Conservation (phyloP, 2,113 vertebrate genomes). For the Elaphurus davidianus region DNA sequence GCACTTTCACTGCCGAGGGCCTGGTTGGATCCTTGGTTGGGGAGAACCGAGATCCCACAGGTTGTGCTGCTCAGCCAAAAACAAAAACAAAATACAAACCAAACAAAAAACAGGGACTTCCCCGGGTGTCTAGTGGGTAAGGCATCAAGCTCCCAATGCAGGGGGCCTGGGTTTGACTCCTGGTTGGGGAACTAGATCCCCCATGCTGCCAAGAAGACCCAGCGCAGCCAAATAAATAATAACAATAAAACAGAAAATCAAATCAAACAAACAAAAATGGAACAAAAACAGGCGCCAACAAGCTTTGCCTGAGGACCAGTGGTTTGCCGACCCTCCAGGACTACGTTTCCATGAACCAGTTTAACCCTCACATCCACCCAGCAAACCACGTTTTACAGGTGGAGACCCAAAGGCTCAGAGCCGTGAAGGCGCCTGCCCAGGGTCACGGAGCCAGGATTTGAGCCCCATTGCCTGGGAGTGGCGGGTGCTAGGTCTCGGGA, state of each 20-base stretch:
- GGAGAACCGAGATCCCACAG: not conserved
- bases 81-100: not conserved
- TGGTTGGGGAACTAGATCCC: not conserved
- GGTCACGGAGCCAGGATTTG: rapidly evolving
- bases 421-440: rapidly evolving
- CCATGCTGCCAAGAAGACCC: not conserved
- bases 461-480: rapidly evolving
- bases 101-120: not conserved
- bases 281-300: not conserved
- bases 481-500: rapidly evolving
- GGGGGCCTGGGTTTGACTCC: not conserved
- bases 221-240: not conserved
- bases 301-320: rapidly evolving
- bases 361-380: rapidly evolving
- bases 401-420: not conserved
- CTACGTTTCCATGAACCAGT: rapidly evolving
- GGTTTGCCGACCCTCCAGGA: rapidly evolving
- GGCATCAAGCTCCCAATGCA: not conserved
- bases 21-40: not conserved
- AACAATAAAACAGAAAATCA: not conserved
- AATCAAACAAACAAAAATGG: not conserved
- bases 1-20: not conserved
- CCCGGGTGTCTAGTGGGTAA: not conserved
- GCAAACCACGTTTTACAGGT: not conserved
- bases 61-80: not conserved